Base-by-base conservation (phyloP, 2,888 invertebrate genomes). In the Omphaloscelis lunosa region DNA sequence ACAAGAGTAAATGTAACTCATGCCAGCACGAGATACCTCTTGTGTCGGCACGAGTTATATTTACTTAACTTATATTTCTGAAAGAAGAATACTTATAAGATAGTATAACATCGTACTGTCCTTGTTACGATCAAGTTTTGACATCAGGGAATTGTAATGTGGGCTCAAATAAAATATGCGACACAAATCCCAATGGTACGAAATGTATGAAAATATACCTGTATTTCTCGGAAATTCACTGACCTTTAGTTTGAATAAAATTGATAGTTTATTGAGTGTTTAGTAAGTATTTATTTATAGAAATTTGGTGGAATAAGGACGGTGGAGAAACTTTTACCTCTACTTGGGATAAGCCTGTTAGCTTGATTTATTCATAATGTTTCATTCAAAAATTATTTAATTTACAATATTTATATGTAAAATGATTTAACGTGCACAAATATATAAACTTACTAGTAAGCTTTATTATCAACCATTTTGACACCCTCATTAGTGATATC, bases 91-190 rank as follows among this genome's bases (percentile, higher is more conserved):
- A 34, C 34, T 27, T 34, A 27, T 66, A n/a, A 79, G 23, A 34
- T 45, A 62, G 15, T 41, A 51, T 45, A 34, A 73, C 39, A 73
- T 53, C 9, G 15, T 27, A 27, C 39, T 48, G 23, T 66, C n/a
- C 51, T 51, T 67, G 41, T 82, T 70, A 51, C 63, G 48, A 63
- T 67, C 61, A 77, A 76, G 70, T 82, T 80, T 61, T 58, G 66
- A 67, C 77, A 27, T 27, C 41, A 20, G 82, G 66, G 77, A 71
- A 82, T 76, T 66, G 69, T 75, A 79, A 74, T 39, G 59, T 65
- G 59, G 53, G 48, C 34, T 56, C 77, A 62, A 51, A 82, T 82
- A 77, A 76, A 77, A 80, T 62, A 62, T 76, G 23, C 15, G 48
- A 56, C 45, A 20, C 20, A n/a, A 70, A 48, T 66, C 61, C 66